Evolutionary conservation across 2,888 invertebrate genomes (phyloP).

Genomic region (Drosophila quinaria): DNA sequence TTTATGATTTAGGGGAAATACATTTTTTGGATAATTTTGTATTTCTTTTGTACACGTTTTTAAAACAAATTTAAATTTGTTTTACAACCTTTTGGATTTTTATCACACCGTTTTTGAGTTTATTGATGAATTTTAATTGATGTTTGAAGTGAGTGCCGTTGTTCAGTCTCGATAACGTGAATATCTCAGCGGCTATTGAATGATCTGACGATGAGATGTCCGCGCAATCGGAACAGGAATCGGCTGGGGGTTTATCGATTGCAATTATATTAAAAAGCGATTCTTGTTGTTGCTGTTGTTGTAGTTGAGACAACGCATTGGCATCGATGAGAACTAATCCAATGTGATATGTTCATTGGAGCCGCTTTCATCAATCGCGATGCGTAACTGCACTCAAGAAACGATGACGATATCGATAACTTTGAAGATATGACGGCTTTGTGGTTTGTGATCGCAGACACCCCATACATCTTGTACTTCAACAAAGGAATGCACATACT

Average conservation of each 20-base stretch:
- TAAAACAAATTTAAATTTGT: neutral
- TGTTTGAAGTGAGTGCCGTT: slow-evolving; percentile 10
- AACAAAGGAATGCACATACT: slow-evolving; percentile 33
- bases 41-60: neutral
- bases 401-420: slow-evolving; percentile 8
- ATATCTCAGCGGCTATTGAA: slow-evolving; percentile 58
- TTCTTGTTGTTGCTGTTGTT: neutral
- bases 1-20: no score
- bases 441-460: slow-evolving; percentile 47
- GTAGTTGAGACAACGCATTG: slow-evolving; percentile 38
- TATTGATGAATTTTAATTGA: no score
- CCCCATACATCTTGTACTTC: slow-evolving; percentile 41
- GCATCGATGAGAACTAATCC: slow-evolving; percentile 62
- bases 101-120: neutral
- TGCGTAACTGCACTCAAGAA: slow-evolving; percentile 12
- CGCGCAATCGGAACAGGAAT: slow-evolving; percentile 50
- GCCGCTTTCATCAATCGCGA: slow-evolving; percentile 56
- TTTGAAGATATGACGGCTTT: neutral
- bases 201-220: slow-evolving; percentile 41
- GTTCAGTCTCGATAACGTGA: slow-evolving; percentile 54
- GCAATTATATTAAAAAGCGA: neutral
- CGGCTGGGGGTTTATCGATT: slow-evolving; percentile 1
- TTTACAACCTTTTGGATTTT: neutral
- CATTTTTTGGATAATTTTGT: no score
- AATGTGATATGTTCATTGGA: slow-evolving; percentile 54